These are phyloP conservation scores for Cephonodes hylas DNA, from an alignment of 2,888 invertebrate genomes.

Conservation along the genomic window DNA sequence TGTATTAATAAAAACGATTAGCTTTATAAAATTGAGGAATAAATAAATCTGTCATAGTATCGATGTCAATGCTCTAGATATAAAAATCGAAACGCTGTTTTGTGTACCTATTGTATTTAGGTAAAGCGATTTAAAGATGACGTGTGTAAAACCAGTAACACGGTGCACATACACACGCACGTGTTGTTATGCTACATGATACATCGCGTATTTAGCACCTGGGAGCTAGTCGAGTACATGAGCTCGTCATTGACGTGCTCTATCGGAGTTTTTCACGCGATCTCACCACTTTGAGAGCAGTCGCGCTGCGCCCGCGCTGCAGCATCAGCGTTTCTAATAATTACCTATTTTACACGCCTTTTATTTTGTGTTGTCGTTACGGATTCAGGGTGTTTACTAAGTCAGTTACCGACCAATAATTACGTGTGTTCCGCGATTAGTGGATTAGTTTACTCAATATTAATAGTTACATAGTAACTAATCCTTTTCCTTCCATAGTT, in stretches of 20 bases:
- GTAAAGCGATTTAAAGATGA: neutral
- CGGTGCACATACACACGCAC: slow-evolving; percentile 13
- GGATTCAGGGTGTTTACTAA: neutral
- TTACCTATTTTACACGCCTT: slow-evolving; percentile 23
- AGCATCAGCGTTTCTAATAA: slow-evolving; percentile 48
- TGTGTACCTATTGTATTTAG: neutral
- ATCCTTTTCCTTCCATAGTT: slow-evolving; percentile 16
- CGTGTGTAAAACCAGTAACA: slow-evolving; percentile 3
- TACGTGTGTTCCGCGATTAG: neutral
- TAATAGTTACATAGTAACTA: neutral
- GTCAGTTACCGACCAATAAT: neutral
- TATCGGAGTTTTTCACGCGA: slow-evolving; percentile 76
- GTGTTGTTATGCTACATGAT: slow-evolving; percentile 25
- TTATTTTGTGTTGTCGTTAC: slow-evolving; percentile 12
- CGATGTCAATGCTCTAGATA: neutral
- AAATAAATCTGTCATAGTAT: neutral
- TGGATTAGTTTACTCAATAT: neutral
- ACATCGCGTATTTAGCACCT: slow-evolving; percentile 24
- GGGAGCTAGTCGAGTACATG: slow-evolving; percentile 26
- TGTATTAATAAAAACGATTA: too few relatives aligned
- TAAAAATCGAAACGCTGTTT: neutral
- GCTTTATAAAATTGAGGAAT: neutral
- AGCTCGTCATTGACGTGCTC: slow-evolving; percentile 59
- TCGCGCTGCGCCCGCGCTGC: slow-evolving; percentile 61
- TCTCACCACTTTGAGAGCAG: slow-evolving; percentile 76